Evolutionary conservation across 2,113 vertebrate genomes (phyloP).

Genomic region (Arothron firmamentum): DNA sequence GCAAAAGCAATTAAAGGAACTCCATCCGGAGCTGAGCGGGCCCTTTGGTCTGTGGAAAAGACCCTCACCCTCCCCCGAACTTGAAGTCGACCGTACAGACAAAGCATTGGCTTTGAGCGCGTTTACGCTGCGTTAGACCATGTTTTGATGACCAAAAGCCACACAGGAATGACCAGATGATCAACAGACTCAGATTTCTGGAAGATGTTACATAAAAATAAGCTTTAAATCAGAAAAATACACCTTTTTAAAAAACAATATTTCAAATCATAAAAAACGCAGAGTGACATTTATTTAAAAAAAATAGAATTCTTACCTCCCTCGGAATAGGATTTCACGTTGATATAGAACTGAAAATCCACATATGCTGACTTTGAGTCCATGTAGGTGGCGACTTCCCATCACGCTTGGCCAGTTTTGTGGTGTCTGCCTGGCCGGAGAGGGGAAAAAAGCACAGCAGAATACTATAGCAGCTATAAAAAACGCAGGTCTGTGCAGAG

Average conservation of each 20-base stretch:
- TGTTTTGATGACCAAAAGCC: slow-evolving; percentile 33
- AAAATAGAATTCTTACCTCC: slow-evolving; percentile 56
- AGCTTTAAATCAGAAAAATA: no score
- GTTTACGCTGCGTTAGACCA: slow-evolving; percentile 43
- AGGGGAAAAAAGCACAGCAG: slow-evolving; percentile 78
- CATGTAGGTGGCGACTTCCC: slow-evolving; percentile 78
- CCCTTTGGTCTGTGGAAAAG: slow-evolving; percentile 50
- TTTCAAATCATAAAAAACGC: no score
- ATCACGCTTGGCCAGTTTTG: slow-evolving; percentile 74
- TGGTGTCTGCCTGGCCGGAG: slow-evolving; percentile 81
- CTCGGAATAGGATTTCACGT: not conserved
- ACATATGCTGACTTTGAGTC: slow-evolving; percentile 65
- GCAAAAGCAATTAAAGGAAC: slow-evolving; percentile 59
- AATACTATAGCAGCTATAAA: slow-evolving; percentile 92
- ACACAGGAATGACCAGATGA: not conserved
- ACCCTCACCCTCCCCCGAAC: slow-evolving; percentile 72
- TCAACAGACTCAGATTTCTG: slow-evolving; percentile 2
- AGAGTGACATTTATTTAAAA: no score
- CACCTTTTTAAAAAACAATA: no score
- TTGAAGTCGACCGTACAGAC: slow-evolving; percentile 77
- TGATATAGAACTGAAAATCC: slow-evolving; percentile 24
- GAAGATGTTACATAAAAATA: not conserved
- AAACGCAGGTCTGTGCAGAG: slow-evolving; percentile 88
- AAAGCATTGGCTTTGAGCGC: slow-evolving; percentile 69
- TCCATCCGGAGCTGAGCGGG: slow-evolving; percentile 65